Evolutionary conservation across 2,888 invertebrate genomes (phyloP).

Genomic region (Cosmorhoe ocellata): DNA sequence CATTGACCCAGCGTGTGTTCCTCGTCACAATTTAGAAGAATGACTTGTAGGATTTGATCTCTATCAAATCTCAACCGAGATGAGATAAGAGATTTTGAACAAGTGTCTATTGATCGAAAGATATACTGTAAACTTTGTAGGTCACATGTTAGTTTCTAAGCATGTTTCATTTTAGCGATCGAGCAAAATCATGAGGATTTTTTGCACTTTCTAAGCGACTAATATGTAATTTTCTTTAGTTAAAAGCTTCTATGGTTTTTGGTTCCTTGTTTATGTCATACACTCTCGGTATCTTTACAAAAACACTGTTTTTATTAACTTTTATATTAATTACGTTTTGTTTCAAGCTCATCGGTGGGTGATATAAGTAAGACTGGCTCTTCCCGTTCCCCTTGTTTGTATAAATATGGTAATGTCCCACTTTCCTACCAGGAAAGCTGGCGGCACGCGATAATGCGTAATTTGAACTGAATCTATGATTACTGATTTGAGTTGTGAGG

Average conservation of each 20-base stretch:
- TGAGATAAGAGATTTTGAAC: conserved; percentile 29
- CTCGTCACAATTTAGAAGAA: conserved; percentile 22
- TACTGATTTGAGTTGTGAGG: conserved; percentile 44
- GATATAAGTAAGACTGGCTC: conserved; percentile 31
- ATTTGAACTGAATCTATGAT: conserved; percentile 52
- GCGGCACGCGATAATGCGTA: conserved; percentile 52
- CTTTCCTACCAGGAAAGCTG: conserved; percentile 69
- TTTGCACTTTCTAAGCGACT: too few relatives aligned
- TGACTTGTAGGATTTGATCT: conserved; percentile 22
- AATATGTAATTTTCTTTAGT: too few relatives aligned
- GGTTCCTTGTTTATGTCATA: too few relatives aligned
- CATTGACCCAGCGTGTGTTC: conserved; percentile 17
- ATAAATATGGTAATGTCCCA: conserved; percentile 71
- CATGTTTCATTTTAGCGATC: too few relatives aligned
- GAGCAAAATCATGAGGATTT: too few relatives aligned
- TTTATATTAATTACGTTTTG: conserved; percentile 3
- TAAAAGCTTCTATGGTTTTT: too few relatives aligned
- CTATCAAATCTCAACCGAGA: conserved; percentile 29
- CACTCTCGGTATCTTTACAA: not conserved
- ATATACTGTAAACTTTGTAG: not conserved
- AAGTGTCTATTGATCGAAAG: not conserved
- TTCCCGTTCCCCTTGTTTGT: conserved; percentile 42
- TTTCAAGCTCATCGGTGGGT: conserved; percentile 17
- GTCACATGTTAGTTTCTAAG: too few relatives aligned
- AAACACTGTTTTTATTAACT: not conserved